Evolutionary conservation across 2,113 vertebrate species (phyloP), one percentile per base, ranked within the genome.

Genomic region (Rynchops niger): DNA sequence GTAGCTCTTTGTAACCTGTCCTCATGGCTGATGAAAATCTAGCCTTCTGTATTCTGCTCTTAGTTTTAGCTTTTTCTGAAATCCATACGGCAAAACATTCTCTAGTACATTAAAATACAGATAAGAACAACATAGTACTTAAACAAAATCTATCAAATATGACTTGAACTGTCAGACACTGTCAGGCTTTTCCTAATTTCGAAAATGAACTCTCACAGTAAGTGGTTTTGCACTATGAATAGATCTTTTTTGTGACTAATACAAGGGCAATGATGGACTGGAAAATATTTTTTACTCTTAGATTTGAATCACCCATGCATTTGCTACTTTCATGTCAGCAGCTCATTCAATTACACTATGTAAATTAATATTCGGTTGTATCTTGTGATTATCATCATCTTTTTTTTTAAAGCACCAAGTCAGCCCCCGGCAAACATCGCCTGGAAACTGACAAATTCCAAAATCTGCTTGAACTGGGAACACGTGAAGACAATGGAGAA

Each of bases 381-480:
- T 95, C 88, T 97, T 70, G 5, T 97, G 85, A 92, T 97, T 97
- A 84, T 90, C 52, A 97, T 82, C 3, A 34, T 47, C 5, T 19
- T 30, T 65, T 26, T 97, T 97, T 61, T 97, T 66, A 42, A 96
- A 99, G 99, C 99, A 77, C 99, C 99, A 30, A 99, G 98, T 86
- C 99, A 99, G 94, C 98, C 98, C 30, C 99, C 98, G 0, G 98
- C 98, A 12, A 99, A 99, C 87, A 99, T 99, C 2, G 98, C 98
- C 95, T 99, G 99, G 99, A 99, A 98, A 92, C 87, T 99, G 97
- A 98, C 98, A 90, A 98, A 99, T 94, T 99, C 99, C 32, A 99
- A 99, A 97, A 98, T 99, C 83, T 98, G 98, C 97, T 96, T 99
- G 95, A 99, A 99, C 89, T 99, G 99, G 99, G 99, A 99, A 70